Evolutionary conservation across 2,113 vertebrate genomes (phyloP).

Genomic region (Malurus elegans): DNA sequence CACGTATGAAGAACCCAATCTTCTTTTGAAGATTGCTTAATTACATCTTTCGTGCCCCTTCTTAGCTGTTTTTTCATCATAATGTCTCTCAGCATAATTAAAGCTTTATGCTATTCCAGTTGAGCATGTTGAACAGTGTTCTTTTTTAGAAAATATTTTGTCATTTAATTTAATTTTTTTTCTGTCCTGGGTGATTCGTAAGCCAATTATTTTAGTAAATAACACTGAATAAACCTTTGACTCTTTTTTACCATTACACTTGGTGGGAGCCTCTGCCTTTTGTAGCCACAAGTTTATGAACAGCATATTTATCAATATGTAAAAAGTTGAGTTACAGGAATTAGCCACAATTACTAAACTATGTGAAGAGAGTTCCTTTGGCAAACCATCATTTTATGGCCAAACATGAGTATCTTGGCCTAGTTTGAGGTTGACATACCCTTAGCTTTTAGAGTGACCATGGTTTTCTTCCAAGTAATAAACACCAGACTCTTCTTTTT

Average conservation of each 20-base stretch:
- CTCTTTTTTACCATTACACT: neutral
- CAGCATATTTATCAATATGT: neutral
- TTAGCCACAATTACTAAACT: neutral
- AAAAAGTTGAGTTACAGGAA: neutral
- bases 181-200: neutral
- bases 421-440: neutral
- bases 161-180: neutral
- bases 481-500: neutral
- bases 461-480: neutral
- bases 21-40: neutral
- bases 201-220: neutral
- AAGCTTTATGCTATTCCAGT: neutral
- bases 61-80: neutral
- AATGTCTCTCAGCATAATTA: neutral
- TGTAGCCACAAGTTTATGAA: neutral
- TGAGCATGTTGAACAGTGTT: accelerated
- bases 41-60: neutral
- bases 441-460: neutral
- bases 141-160: neutral
- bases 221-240: neutral
- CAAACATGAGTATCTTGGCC: neutral
- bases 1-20: neutral
- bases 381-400: neutral
- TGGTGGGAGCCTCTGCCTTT: neutral
- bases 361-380: neutral